phyloP scores from a whole-genome alignment of 2,113 vertebrate genomes.

The Syrrhaptes paradoxus region DNA sequence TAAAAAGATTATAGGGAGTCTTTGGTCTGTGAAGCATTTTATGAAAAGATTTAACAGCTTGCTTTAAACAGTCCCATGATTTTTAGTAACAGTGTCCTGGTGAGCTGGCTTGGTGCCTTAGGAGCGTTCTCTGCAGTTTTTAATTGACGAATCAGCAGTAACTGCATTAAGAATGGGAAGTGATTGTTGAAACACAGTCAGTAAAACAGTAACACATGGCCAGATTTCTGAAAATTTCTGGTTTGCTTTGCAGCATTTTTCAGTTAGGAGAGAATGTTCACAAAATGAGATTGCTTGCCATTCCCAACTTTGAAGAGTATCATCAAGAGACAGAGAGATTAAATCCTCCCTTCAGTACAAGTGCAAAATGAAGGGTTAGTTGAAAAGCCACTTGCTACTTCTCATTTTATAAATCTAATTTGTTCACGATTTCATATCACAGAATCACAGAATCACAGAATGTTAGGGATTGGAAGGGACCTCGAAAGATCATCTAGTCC shows the following conservation, averaged over 20 bases:
- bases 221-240: neutral
- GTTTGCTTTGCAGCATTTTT: neutral
- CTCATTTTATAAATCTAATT: neutral
- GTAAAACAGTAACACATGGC: neutral
- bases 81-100: neutral
- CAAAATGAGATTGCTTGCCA: neutral
- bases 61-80: neutral
- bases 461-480: too few species aligned
- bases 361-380: neutral
- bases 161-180: neutral
- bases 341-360: neutral
- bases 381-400: neutral
- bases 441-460: too few species aligned
- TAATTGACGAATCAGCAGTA: neutral
- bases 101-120: neutral
- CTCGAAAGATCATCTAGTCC: too few species aligned
- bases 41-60: neutral
- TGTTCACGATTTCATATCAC: neutral
- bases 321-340: neutral
- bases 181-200: neutral
- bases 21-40: slow-evolving; percentile 12
- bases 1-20: neutral
- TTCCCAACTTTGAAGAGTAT: neutral
- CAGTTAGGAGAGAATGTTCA: neutral
- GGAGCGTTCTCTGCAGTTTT: neutral